Percentiles rank a stretch among this genome's conserved stretches.
phyloP scores from a whole-genome alignment of 2,113 vertebrate species.

The Petromus typicus region DNA sequence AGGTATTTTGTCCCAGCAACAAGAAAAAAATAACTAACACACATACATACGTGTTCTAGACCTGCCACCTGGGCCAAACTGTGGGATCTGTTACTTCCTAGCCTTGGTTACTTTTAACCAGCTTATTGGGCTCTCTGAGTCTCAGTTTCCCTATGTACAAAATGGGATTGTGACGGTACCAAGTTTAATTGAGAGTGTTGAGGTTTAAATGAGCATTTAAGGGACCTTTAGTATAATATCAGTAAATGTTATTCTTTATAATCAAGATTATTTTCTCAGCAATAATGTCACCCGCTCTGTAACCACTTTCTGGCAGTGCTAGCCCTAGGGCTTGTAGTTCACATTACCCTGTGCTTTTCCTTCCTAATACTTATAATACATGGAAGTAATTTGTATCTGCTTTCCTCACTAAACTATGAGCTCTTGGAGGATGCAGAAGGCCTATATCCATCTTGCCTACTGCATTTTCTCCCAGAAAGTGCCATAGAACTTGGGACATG shows the following conservation, averaged over 20 bases:
- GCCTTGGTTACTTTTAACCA: neutral
- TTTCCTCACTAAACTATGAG: neutral
- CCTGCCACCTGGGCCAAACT: neutral
- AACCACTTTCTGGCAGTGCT: neutral
- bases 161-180: neutral
- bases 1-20: too few species aligned
- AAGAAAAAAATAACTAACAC: too few species aligned
- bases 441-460: neutral
- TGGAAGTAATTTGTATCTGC: neutral
- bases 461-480: neutral
- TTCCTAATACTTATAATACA: neutral
- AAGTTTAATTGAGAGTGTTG: neutral
- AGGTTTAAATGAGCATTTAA: neutral
- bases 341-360: neutral
- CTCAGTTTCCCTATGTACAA: neutral
- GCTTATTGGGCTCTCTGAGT: neutral
- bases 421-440: neutral
- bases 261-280: neutral
- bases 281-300: neutral
- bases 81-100: neutral
- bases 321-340: neutral
- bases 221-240: neutral
- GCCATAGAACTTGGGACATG: neutral
- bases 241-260: neutral
- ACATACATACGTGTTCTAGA: neutral